phyloP scores from a whole-genome alignment of 2,113 vertebrate species.

The Pseudorasbora parva region DNA sequence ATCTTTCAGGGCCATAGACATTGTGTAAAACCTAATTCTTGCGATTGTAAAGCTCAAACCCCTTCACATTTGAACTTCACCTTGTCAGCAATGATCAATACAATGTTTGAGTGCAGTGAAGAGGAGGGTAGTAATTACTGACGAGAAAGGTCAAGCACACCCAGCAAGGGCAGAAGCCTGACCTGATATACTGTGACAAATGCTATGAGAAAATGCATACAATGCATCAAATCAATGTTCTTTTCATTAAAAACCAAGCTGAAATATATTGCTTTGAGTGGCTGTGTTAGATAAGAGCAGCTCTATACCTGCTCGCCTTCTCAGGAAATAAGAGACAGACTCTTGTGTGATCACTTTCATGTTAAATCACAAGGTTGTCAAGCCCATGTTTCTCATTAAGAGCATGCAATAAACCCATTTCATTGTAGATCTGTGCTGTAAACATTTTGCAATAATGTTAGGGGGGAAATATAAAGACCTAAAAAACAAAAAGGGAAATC shows the following conservation, averaged over 20 bases:
- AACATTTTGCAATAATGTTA: neutral
- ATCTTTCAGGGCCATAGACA: neutral
- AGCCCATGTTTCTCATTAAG: neutral
- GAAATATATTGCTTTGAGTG: neutral
- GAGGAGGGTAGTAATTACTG: slow-evolving; percentile 34
- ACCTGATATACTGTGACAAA: slow-evolving; percentile 28
- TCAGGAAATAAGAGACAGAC: neutral
- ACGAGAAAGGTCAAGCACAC: slow-evolving; percentile 36
- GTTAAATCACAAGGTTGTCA: neutral
- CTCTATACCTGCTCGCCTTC: neutral
- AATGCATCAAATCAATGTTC: neutral
- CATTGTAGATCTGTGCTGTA: neutral
- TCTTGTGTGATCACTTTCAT: neutral
- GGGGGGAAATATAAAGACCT: too few relatives aligned
- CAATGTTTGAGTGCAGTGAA: slow-evolving; percentile 12
- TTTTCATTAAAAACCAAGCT: slow-evolving; percentile 21
- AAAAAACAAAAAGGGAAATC: neutral
- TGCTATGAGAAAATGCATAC: slow-evolving; percentile 5
- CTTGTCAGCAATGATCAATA: slow-evolving; percentile 7
- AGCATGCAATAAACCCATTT: neutral
- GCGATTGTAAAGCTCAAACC: neutral
- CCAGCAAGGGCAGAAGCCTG: neutral
- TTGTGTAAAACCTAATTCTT: slow-evolving; percentile 25
- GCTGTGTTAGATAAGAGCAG: neutral
- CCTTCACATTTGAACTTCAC: slow-evolving; percentile 26